Percentiles rank a stretch among this genome's conserved stretches.
Conservation (phyloP, 2,113 vertebrate species). For the Triplophysa siluroides region DNA sequence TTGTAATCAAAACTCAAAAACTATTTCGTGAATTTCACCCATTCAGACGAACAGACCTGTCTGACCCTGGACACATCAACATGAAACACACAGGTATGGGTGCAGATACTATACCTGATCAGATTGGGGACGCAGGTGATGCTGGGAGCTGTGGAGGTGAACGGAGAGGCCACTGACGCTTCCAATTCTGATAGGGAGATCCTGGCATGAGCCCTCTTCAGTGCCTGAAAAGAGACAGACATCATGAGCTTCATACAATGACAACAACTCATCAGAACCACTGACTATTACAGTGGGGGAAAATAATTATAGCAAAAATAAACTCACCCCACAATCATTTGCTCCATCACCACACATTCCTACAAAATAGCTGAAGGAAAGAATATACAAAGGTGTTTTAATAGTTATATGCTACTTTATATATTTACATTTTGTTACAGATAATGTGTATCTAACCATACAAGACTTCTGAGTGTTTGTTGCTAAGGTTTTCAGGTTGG, state of each 20-base stretch:
- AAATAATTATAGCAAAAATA: background rate
- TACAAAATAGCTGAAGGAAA: constrained; percentile 87
- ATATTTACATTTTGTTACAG: background rate
- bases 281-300: background rate
- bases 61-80: no score
- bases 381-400: constrained; percentile 39
- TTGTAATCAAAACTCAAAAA: no score
- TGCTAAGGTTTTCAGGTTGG: no score
- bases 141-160: constrained; percentile 93
- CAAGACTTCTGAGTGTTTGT: no score
- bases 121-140: constrained; percentile 96
- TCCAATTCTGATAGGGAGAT: constrained; percentile 97
- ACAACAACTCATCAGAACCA: background rate
- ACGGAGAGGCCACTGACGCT: constrained; percentile 95
- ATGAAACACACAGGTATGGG: background rate
- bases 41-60: no score
- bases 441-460: background rate
- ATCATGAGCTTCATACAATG: background rate
- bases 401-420: background rate
- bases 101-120: constrained; percentile 79
- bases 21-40: no score
- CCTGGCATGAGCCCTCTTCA: constrained; percentile 93
- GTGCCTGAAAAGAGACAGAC: constrained; percentile 73
- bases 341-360: constrained; percentile 98
- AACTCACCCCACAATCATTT: constrained; percentile 96